Evolutionary conservation across 2,797 vertebrate species (phyloP).

Genomic region (Rhinogobio ventralis): DNA sequence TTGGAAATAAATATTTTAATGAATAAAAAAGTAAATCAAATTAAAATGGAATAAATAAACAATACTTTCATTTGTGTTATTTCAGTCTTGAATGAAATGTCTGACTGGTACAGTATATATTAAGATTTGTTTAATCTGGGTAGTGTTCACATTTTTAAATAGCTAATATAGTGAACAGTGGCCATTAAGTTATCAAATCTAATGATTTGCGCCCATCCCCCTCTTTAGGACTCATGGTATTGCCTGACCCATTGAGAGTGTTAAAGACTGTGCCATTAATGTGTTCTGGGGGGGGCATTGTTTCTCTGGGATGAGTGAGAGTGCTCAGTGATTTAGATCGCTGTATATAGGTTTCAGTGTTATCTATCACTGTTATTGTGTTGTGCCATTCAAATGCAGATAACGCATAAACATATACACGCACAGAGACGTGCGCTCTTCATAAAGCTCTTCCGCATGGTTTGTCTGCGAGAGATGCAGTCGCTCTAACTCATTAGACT

Average conservation of each 20-base stretch:
- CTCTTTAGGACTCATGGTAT: slow-evolving; percentile 55
- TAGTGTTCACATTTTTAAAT: slow-evolving; percentile 1
- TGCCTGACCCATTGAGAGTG: slow-evolving; percentile 56
- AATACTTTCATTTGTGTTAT: too few relatives aligned
- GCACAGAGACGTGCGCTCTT: slow-evolving; percentile 18
- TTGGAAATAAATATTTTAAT: too few relatives aligned
- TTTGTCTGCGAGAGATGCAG: slow-evolving; percentile 49
- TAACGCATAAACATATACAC: neutral
- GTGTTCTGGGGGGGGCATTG: slow-evolving; percentile 54
- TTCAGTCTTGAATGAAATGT: neutral
- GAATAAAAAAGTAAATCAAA: too few relatives aligned
- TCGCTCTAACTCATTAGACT: slow-evolving; percentile 62
- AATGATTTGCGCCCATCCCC: slow-evolving; percentile 54
- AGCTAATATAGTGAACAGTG: slow-evolving; percentile 37
- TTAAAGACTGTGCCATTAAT: slow-evolving; percentile 63
- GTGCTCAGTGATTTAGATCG: slow-evolving; percentile 51
- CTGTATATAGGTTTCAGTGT: slow-evolving; percentile 47
- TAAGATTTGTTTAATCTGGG: neutral
- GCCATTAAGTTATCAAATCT: slow-evolving; percentile 47
- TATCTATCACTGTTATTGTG: slow-evolving; percentile 36
- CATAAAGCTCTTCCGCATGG: slow-evolving; percentile 71
- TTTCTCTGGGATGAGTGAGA: slow-evolving; percentile 52
- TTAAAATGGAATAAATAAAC: too few relatives aligned
- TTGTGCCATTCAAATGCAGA: slow-evolving; percentile 42
- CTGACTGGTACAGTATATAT: neutral